Evolutionary conservation across 2,797 vertebrate genomes (phyloP).

Genomic region (Hipposideros larvatus): DNA sequence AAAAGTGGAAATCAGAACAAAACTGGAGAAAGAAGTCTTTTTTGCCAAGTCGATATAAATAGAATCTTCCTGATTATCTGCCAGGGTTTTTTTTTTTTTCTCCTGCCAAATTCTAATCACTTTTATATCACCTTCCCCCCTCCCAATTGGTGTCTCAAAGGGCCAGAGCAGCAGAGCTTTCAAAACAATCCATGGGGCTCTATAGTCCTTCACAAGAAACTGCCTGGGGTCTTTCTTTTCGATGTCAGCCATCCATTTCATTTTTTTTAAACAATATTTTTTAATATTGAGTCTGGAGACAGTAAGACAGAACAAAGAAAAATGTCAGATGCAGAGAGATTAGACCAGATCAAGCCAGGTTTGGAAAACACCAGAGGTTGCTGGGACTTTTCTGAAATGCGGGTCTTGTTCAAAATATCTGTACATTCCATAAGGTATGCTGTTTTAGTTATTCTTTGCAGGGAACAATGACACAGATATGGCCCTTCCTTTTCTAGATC

Average conservation of each 20-base stretch:
- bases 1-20: neutral
- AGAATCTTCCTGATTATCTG: neutral
- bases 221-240: neutral
- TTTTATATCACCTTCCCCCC: neutral
- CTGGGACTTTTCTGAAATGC: conserved; percentile 19
- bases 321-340: conserved; percentile 64
- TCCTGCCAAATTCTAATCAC: conserved; percentile 55
- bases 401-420: conserved; percentile 18
- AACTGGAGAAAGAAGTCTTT: conserved; percentile 7
- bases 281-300: conserved; percentile 18
- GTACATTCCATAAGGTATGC: neutral
- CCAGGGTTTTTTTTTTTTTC: neutral
- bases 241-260: conserved; percentile 62
- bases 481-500: neutral
- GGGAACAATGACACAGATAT: neutral
- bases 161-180: neutral
- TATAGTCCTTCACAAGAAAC: conserved; percentile 1
- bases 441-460: neutral
- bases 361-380: neutral
- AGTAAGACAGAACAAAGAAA: conserved; percentile 54
- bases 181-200: conserved; percentile 22
- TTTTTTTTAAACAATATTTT: conserved; percentile 56
- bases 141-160: neutral
- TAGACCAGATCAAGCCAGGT: neutral
- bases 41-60: neutral